Percentiles rank a stretch among this genome's conserved stretches.
Conservation (phyloP, 1,140 invertebrate species). For the Myzus persicae region DNA sequence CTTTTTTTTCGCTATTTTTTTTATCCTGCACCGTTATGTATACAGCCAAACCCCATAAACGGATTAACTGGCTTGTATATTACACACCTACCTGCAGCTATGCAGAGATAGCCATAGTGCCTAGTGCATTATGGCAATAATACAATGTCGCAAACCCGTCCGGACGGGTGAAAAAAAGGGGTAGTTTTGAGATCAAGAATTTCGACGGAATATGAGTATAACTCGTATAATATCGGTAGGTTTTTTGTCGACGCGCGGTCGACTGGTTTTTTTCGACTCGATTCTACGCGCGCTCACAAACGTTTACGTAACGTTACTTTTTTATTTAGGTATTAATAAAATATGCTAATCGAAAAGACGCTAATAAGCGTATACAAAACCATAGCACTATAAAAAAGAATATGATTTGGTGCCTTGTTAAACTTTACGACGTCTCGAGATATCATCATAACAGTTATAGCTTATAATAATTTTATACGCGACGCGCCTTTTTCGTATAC, state of each 20-base stretch:
- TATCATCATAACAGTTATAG: not conserved
- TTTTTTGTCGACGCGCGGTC: no score
- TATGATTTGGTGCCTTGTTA: not conserved
- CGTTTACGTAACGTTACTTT: not conserved
- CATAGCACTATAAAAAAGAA: not conserved
- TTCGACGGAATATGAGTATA: not conserved
- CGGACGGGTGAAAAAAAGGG: not conserved
- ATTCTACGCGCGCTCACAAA: not conserved
- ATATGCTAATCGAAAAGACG: not conserved
- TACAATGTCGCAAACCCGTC: not conserved
- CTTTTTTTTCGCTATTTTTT: not conserved
- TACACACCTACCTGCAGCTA: not conserved
- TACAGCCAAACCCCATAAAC: constrained; percentile 18
- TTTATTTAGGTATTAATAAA: not conserved
- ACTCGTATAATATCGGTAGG: no score
- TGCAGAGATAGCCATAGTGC: not conserved
- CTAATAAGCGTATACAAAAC: not conserved
- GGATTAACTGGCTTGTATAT: constrained; percentile 16
- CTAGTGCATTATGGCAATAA: not conserved
- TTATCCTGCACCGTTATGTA: not conserved
- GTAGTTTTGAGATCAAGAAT: not conserved
- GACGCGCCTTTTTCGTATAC: not conserved
- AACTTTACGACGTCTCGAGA: not conserved
- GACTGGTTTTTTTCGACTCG: not conserved
- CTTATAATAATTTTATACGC: not conserved